Percentiles rank a stretch among this genome's conserved stretches.
These are phyloP conservation scores for Natrix natrix DNA, from an alignment of 2,797 vertebrate species.

Conservation along the genomic window DNA sequence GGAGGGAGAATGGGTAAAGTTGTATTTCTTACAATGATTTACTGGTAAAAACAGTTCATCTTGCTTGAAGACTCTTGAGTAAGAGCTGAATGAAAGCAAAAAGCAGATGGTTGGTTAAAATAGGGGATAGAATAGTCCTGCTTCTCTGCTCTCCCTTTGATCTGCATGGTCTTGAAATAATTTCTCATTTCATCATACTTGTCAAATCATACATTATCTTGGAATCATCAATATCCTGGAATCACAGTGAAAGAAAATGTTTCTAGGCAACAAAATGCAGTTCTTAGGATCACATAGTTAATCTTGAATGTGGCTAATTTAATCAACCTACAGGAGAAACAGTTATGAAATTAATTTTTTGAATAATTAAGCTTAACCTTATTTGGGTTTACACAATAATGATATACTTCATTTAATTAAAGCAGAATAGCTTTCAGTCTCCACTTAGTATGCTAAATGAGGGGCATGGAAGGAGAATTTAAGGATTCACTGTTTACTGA, in stretches of 20 bases:
- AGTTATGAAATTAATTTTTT: background rate
- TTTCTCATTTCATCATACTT: background rate
- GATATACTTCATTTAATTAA: background rate
- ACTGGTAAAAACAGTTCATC: background rate
- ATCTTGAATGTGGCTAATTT: background rate
- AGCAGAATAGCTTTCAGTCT: background rate
- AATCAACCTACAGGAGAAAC: no score
- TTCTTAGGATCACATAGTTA: background rate
- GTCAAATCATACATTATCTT: background rate
- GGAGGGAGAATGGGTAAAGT: background rate
- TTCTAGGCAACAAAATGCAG: background rate
- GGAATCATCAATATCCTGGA: background rate
- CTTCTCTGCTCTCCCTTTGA: background rate
- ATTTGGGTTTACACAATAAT: background rate
- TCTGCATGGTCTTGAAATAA: background rate
- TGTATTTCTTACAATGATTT: background rate
- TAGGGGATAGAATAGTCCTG: background rate
- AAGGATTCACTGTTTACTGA: background rate
- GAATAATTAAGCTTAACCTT: background rate
- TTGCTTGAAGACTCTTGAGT: background rate
- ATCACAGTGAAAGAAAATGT: background rate
- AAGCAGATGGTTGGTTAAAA: background rate
- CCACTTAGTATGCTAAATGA: background rate
- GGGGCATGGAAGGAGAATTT: background rate
- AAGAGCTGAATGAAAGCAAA: background rate